Base-by-base conservation (phyloP, 2,797 vertebrate genomes). In the Lagothrix lagotricha region DNA sequence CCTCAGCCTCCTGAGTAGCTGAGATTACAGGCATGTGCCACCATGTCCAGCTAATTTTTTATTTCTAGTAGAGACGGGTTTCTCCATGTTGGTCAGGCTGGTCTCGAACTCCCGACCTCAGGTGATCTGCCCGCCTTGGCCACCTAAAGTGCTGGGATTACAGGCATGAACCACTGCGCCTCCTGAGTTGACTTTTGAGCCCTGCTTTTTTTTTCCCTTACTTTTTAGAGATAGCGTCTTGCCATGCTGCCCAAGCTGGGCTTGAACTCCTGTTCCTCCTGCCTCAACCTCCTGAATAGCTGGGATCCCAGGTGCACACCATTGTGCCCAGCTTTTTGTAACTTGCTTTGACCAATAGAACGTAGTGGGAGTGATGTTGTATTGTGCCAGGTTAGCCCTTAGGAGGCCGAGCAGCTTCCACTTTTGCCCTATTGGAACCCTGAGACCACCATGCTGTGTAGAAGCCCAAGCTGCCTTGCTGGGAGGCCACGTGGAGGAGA, bases 351-450 rank as follows among this genome's bases (percentile, higher is more conserved):
- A 39, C 73, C 19, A 20, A 26, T 0, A n/a, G 39, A 33, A 44
- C 1, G 41, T 7, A 20, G 48, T 5, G 61, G 41, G n/a, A 26
- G 41, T 33, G 50, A n/a, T 2, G n/a, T 0, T 54, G n/a, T 2
- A 28, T 0, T 54, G n/a, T 36, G 1, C 48, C 46, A n/a, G 9
- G 17, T 26, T 28, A 28, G 44, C 67, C 17, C 19, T 61, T 46
- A 28, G 33, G 33, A 54, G 44, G 36, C 50, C 1, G 13, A 57
- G 54, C 19, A 3, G 4, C 24, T 58, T 93, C 57, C 54, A 39
- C 28, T 85, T 87, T 58, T 46, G 64, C 36, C 54, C 48, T 22
- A 12, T 72, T 44, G 72, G 26, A 61, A 48, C 61, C 14, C 64
- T 1, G 28, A 36, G 50, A 28, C 85, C 70, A 57, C 64, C n/a